phyloP scores from a whole-genome alignment of 2,113 vertebrate genomes.

The Rhynchomys soricoides region DNA sequence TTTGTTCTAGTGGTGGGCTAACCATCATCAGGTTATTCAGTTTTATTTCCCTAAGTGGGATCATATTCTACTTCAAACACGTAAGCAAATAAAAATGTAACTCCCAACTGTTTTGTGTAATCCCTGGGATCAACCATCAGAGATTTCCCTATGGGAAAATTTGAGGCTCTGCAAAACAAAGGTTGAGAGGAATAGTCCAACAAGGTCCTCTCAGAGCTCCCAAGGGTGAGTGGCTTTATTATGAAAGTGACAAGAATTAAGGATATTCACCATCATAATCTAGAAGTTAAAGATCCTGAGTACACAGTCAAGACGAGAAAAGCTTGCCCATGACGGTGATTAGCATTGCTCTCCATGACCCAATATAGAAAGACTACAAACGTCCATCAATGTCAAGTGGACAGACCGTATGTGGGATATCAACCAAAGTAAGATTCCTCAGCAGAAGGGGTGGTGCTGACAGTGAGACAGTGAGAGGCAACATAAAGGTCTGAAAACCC shows the following conservation, averaged over 20 bases:
- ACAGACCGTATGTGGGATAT: neutral
- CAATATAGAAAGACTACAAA: neutral
- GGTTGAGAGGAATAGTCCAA: neutral
- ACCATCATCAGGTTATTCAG: neutral
- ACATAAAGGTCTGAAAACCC: neutral
- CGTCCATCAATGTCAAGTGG: neutral
- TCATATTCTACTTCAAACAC: neutral
- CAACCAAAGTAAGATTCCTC: neutral
- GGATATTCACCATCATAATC: neutral
- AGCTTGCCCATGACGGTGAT: neutral
- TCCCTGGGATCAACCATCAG: neutral
- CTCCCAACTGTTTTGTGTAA: neutral
- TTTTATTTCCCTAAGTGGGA: neutral
- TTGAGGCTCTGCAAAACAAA: neutral
- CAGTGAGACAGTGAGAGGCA: too few species aligned
- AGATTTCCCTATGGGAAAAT: constrained; percentile 1
- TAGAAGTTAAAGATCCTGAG: neutral
- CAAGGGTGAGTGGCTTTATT: neutral
- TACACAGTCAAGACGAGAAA: neutral
- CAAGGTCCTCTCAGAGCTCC: neutral
- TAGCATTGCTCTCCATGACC: neutral
- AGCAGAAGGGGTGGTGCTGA: neutral
- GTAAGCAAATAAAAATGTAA: constrained; percentile 39
- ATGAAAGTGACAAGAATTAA: neutral
- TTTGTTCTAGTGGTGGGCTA: neutral